Evolutionary conservation across 2,888 invertebrate genomes (phyloP).

Genomic region (Ormyrus nitidulus): DNA sequence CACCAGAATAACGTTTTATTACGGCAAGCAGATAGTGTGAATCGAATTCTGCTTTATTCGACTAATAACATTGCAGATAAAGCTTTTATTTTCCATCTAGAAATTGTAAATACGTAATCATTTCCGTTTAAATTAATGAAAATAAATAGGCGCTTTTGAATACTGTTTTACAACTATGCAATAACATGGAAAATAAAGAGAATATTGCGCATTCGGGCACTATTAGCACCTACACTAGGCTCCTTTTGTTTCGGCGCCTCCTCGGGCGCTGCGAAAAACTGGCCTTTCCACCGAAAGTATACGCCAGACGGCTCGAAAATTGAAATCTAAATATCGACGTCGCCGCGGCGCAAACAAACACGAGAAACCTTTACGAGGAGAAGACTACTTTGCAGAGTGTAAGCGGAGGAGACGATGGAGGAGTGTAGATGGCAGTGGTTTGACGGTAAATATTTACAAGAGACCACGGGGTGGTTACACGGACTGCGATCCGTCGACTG

Average conservation of each 20-base stretch:
- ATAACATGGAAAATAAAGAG: slow-evolving; percentile 14
- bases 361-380: neutral
- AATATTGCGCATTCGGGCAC: neutral
- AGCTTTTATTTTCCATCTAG: too few species aligned
- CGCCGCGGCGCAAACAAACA: slow-evolving; percentile 54
- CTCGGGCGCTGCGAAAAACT: too few species aligned
- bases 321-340: slow-evolving; percentile 66
- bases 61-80: too few species aligned
- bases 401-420: slow-evolving; percentile 37
- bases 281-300: too few species aligned
- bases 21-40: too few species aligned
- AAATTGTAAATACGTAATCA: too few species aligned
- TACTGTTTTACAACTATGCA: too few species aligned
- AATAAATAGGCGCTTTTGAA: too few species aligned
- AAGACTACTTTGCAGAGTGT: neutral
- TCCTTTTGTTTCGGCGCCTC: too few species aligned
- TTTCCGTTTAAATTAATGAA: too few species aligned
- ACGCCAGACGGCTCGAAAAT: slow-evolving; percentile 57
- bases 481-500: slow-evolving; percentile 1
- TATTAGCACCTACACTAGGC: slow-evolving; percentile 35
- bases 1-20: too few species aligned
- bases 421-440: slow-evolving; percentile 61
- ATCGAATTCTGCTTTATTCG: too few species aligned
- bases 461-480: slow-evolving; percentile 60
- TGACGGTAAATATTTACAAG: slow-evolving; percentile 69